A percentile compares a stretch with the other conserved stretches of the same genome.
These are phyloP conservation scores for Pseudococcus longispinus DNA, from an alignment of 2,888 invertebrate species.

Conservation along the genomic window DNA sequence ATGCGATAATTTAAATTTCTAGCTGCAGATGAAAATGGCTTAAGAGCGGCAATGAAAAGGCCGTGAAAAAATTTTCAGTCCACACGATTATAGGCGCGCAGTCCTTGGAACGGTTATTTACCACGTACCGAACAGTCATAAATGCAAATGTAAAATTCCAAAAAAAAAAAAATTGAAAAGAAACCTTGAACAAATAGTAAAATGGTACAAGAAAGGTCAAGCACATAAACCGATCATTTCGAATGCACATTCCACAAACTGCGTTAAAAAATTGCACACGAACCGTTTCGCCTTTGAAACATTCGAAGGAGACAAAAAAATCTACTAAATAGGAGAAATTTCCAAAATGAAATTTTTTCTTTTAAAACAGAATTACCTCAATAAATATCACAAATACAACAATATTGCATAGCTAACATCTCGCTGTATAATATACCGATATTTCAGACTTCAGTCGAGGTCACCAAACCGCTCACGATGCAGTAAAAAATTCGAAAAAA, in stretches of 20 bases:
- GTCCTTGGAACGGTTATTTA: not conserved
- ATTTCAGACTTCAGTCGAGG: constrained; percentile 38
- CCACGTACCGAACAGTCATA: not conserved
- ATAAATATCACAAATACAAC: constrained; percentile 42
- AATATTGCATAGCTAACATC: constrained; percentile 21
- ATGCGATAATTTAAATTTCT: not conserved
- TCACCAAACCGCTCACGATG: constrained; percentile 4
- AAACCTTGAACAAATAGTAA: constrained; percentile 23
- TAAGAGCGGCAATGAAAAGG: not conserved
- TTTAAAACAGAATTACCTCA: constrained; percentile 31
- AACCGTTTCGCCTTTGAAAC: not conserved
- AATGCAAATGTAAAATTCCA: constrained; percentile 11
- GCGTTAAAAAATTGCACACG: not conserved
- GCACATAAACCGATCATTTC: not conserved
- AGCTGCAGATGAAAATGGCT: not conserved
- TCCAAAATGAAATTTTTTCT: constrained; percentile 25
- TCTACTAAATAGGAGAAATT: constrained; percentile 1
- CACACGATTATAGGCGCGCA: not conserved
- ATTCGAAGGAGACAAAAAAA: not conserved
- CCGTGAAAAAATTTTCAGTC: not conserved
- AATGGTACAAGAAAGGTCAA: not conserved
- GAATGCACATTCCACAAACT: not conserved
- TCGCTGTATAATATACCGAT: constrained; percentile 36
- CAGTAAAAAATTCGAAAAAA: not conserved
- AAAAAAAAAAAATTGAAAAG: not conserved